phyloP scores from a whole-genome alignment of 2,113 vertebrate genomes.

The Empidonax traillii region DNA sequence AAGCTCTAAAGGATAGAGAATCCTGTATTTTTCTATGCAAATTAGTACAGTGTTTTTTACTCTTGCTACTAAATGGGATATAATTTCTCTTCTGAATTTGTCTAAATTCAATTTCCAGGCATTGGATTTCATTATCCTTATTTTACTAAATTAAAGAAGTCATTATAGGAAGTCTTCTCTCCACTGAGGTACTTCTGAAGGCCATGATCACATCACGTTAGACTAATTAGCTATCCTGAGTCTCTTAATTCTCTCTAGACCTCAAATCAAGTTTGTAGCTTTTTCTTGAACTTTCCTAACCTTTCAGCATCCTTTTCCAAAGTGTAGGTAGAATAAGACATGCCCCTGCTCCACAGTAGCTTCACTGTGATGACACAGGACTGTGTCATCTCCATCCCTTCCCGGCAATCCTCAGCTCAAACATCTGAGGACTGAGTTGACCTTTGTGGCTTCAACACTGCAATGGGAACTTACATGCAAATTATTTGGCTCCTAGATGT shows the following conservation, averaged over 20 bases:
- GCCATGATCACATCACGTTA: conserved; percentile 35
- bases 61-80: conserved; percentile 17
- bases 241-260: conserved; percentile 27
- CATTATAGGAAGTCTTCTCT: conserved; percentile 52
- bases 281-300: not conserved
- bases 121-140: conserved; percentile 58
- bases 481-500: not conserved
- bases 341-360: accelerated
- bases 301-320: not conserved
- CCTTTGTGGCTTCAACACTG: not conserved
- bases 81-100: conserved; percentile 60
- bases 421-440: not conserved
- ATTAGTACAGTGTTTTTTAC: not conserved
- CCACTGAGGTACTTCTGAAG: conserved; percentile 31
- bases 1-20: not conserved
- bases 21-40: conserved; percentile 8
- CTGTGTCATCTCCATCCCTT: accelerated
- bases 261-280: not conserved
- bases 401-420: not conserved
- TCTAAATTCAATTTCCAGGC: conserved; percentile 50
- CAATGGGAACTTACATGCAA: not conserved
- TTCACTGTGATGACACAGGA: not conserved
- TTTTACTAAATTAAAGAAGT: conserved; percentile 58
- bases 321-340: not conserved
- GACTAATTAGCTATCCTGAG: conserved; percentile 25